Base-by-base conservation (phyloP, 2,113 vertebrate genomes). In the Hemichromis elongatus region DNA sequence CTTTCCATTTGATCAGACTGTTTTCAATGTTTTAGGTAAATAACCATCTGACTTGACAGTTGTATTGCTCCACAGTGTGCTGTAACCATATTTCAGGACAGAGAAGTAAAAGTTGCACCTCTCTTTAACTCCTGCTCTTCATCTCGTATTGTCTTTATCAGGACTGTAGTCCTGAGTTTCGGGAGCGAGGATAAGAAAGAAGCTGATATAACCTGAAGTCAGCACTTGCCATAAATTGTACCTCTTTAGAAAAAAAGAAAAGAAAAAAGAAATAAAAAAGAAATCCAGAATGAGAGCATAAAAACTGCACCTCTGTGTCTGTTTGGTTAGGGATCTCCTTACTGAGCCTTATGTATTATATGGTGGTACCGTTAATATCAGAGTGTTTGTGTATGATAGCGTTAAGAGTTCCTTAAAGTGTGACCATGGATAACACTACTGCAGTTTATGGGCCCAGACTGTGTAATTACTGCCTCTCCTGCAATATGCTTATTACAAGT, bases 401-500 rank as follows among this genome's bases (percentile, higher is more conserved):
- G 90, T 68, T 83, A 82, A 84, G 59, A 18, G 73, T 87, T 81
- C 40, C 66, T 90, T 80, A 56, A 79, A 81, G 68, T 90, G 89
- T 90, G 86, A 87, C 79, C 53, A 42, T 86, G 53, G 79, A 89
- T 90, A 86, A 93, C 88, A 92, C 50, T 28, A 55, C 84, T 77
- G 83, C 75, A 88, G 47, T 94, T 93, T 93, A 90, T 80, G 81
- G 88, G 57, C 73, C 37, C 35, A 90, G 82, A 82, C 81, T 85
- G 88, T 91, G 84, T 86, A 86, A 92, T 95, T 88, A 93, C 83
- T 83, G 89, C 83, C 63, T 90, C 86, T 82, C 82, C 79, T 91
- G 90, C 93, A 95, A 94, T 94, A 93, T 93, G 94, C 90, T 94
- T 93, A 95, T 95, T 95, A 94, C 89, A 92, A 79, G 73, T 93